These are phyloP conservation scores for Sthenelais limicola DNA, from an alignment of 2,888 invertebrate species.

Conservation along the genomic window DNA sequence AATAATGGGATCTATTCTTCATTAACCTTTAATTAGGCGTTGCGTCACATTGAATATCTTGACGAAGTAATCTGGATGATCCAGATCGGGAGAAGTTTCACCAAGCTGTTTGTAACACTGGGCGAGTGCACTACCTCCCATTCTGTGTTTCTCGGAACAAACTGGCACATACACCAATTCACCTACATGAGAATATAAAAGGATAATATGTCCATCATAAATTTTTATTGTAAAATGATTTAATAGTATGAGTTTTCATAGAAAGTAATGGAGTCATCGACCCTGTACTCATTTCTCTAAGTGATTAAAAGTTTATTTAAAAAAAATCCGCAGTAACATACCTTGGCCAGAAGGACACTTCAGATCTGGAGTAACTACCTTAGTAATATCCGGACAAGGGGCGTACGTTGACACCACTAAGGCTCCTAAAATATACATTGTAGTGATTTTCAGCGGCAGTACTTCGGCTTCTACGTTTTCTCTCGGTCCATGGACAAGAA, in stretches of 20 bases:
- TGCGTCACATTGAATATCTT: constrained; percentile 89
- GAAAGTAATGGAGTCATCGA: too few species aligned
- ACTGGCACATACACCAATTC: constrained; percentile 80
- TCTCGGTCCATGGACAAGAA: neutral
- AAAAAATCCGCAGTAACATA: too few species aligned
- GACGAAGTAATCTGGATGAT: constrained; percentile 79
- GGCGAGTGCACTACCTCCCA: constrained; percentile 94
- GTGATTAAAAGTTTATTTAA: too few species aligned
- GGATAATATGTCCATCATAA: too few species aligned
- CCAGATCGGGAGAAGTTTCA: constrained; percentile 85
- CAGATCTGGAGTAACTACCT: constrained; percentile 90
- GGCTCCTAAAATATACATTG: constrained; percentile 78
- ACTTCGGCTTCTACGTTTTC: neutral
- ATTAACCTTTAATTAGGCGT: constrained; percentile 81
- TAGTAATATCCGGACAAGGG: constrained; percentile 90
- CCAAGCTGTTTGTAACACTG: constrained; percentile 92
- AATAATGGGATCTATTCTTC: too few species aligned
- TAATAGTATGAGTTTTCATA: too few species aligned
- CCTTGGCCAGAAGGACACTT: constrained; percentile 76
- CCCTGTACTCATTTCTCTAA: too few species aligned
- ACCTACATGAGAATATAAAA: constrained; percentile 73
- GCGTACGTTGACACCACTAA: constrained; percentile 97
- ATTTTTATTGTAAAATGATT: too few species aligned
- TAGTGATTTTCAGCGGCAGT: neutral
- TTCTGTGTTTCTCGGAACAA: constrained; percentile 56